These are phyloP conservation scores for Hemaris fuciformis DNA, from an alignment of 2,888 invertebrate species.

Conservation along the genomic window DNA sequence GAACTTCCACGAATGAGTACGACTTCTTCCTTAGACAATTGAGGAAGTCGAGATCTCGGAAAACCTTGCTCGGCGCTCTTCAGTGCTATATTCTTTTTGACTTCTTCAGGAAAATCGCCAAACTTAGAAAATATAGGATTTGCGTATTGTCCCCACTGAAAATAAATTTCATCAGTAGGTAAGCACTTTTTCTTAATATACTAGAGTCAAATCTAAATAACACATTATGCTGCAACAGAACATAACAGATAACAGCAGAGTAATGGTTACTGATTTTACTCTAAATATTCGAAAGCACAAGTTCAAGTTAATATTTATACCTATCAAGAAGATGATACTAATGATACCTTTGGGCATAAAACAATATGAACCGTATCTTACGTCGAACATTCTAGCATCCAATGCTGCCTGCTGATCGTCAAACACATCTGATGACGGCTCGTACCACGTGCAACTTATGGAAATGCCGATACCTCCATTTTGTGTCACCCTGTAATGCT, in stretches of 20 bases:
- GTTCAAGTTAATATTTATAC: no score
- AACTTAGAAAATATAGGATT: conserved; percentile 71
- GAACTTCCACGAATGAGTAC: conserved; percentile 80
- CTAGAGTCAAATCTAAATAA: no score
- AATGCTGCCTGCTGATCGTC: conserved; percentile 77
- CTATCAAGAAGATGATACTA: background rate
- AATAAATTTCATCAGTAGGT: background rate
- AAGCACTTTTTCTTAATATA: no score
- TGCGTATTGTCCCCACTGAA: conserved; percentile 70
- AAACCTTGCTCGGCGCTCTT: conserved; percentile 82
- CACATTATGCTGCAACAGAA: no score
- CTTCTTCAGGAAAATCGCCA: conserved; percentile 83
- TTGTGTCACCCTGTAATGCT: conserved; percentile 41
- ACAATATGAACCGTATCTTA: conserved; percentile 39
- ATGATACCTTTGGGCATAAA: background rate
- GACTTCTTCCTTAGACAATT: conserved; percentile 80
- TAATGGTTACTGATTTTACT: no score
- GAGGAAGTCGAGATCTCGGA: conserved; percentile 79
- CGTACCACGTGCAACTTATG: conserved; percentile 68
- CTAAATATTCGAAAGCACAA: no score
- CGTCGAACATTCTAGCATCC: conserved; percentile 77
- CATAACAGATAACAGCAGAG: no score
- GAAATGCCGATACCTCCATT: conserved; percentile 56
- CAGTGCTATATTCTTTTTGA: conserved; percentile 77
- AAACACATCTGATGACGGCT: conserved; percentile 65